phyloP scores from a whole-genome alignment of 2,888 invertebrate genomes.

The Nipponacmea schrenckii region DNA sequence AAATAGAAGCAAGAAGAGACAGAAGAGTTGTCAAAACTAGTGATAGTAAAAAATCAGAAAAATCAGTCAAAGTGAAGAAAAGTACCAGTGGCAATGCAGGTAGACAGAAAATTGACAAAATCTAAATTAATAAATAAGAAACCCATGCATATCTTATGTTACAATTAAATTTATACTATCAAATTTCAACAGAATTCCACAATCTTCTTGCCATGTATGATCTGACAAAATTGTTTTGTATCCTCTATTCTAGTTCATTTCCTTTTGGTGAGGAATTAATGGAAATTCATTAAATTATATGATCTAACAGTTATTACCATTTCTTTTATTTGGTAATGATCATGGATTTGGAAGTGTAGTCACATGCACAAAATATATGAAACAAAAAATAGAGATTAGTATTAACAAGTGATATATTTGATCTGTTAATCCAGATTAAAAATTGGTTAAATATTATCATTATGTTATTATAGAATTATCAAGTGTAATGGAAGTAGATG shows the following conservation, averaged over 20 bases:
- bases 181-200: no score
- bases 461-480: conserved; percentile 21
- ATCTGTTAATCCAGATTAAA: no score
- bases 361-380: not conserved
- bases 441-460: no score
- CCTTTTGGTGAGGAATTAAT: no score
- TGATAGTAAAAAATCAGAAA: conserved; percentile 38
- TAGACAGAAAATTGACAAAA: not conserved
- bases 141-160: not conserved
- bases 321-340: no score
- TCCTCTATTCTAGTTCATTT: not conserved
- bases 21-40: conserved; percentile 30
- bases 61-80: conserved; percentile 17
- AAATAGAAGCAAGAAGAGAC: conserved; percentile 41
- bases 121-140: not conserved
- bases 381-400: not conserved
- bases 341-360: no score
- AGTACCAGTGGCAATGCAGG: conserved; percentile 18
- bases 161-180: no score
- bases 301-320: no score
- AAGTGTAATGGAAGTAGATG: conserved; percentile 36
- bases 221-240: not conserved
- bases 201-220: not conserved
- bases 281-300: no score
- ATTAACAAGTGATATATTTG: no score